These are phyloP conservation scores for Leucoraja erinaceus DNA, from an alignment of 2,113 vertebrate genomes.

Conservation along the genomic window DNA sequence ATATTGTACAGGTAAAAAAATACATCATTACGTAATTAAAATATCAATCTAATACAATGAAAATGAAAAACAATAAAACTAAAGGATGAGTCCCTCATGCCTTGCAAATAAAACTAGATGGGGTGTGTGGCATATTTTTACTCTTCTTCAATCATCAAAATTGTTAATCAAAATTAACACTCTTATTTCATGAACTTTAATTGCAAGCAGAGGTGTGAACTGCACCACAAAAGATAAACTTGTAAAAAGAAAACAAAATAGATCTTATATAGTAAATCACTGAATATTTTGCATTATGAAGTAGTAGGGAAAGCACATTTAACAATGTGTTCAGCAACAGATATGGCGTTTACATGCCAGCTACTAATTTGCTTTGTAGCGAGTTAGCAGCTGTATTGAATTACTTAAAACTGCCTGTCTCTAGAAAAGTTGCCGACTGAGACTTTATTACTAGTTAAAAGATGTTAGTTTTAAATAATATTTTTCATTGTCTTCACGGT, in stretches of 20 bases:
- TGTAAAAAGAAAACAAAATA: background rate
- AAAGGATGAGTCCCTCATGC: background rate
- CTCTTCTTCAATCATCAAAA: background rate
- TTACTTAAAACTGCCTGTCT: background rate
- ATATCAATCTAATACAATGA: background rate
- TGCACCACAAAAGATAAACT: slow-evolving; percentile 1
- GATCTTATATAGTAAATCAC: background rate
- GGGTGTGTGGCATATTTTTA: background rate
- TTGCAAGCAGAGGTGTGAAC: background rate
- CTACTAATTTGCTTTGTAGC: slow-evolving; percentile 24
- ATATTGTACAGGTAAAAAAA: background rate
- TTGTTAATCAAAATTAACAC: slow-evolving; percentile 15
- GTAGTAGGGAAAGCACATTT: slow-evolving; percentile 10
- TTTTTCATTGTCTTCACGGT: background rate
- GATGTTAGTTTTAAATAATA: background rate
- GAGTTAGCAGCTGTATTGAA: background rate
- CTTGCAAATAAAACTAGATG: background rate
- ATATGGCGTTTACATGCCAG: background rate
- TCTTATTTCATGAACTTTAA: slow-evolving; percentile 17
- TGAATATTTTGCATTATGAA: background rate
- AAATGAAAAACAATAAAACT: background rate
- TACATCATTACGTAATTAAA: background rate
- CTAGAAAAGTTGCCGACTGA: background rate
- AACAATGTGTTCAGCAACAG: slow-evolving; percentile 19
- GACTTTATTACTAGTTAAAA: background rate